A percentile compares a stretch with the other conserved stretches of the same genome.
phyloP scores from a whole-genome alignment of 2,888 invertebrate genomes.

The Watsonalla cultraria region DNA sequence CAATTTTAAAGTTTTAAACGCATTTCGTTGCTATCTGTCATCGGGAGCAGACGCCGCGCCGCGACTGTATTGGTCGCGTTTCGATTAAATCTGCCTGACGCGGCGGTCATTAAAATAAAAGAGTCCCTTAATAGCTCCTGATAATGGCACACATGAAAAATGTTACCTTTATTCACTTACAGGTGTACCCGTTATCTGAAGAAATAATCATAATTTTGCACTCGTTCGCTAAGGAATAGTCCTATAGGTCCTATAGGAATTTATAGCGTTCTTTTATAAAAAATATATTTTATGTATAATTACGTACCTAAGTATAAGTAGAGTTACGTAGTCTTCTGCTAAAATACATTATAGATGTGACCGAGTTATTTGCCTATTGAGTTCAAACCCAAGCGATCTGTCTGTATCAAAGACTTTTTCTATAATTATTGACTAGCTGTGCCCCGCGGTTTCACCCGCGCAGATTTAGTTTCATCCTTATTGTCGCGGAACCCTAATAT shows the following conservation, averaged over 20 bases:
- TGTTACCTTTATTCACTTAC: conserved; percentile 30
- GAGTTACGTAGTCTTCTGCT: neutral
- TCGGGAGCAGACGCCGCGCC: conserved; percentile 58
- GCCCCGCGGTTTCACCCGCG: no score
- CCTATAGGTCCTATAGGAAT: conserved; percentile 23
- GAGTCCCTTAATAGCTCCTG: conserved; percentile 53
- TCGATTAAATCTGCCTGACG: conserved; percentile 65
- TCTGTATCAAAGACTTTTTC: neutral
- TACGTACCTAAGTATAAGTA: no score
- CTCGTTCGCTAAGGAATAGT: conserved; percentile 17
- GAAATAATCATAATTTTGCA: conserved; percentile 29
- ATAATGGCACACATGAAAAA: conserved; percentile 45
- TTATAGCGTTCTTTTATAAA: conserved; percentile 18
- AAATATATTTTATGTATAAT: neutral
- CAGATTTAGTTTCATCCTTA: no score
- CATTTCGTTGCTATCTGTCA: conserved; percentile 71
- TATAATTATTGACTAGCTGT: no score
- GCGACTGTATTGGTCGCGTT: conserved; percentile 36
- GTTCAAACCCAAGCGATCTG: no score
- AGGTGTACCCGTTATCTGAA: conserved; percentile 34
- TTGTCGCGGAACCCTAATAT: no score
- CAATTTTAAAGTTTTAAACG: conserved; percentile 59
- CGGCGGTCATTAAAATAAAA: conserved; percentile 65
- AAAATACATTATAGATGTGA: neutral
- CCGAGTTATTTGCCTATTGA: neutral